Evolutionary conservation across 2,888 invertebrate species (phyloP), one percentile per base, ranked within the genome.

Genomic region (Volucella inflata): DNA sequence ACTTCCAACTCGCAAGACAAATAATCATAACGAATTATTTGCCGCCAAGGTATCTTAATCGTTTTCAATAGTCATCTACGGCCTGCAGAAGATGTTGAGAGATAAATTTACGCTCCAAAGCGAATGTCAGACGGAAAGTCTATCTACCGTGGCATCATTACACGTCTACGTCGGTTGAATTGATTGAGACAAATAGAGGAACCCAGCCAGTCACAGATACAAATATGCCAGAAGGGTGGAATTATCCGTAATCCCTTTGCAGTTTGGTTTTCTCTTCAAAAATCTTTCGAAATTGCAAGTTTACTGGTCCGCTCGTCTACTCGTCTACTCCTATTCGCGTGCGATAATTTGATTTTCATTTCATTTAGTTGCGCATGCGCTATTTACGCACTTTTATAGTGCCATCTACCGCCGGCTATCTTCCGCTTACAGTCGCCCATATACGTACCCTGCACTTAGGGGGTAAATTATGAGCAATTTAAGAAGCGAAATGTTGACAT

Each of bases 11-110:
- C 50, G 51, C 70, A 75, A 71, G 70, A 75, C 81, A 75, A 81
- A 81, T 81, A 81, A 81, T 81, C 81, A 75, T 81, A 75, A 75
- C 70, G 75, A 81, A 70, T 81, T 70, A 71, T 71, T 81, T 30
- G 42, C 59, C 38, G 46, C 55, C 40, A 50, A 75, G 81, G 46
- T 81, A 70, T 64, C 75, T 70, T 64, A 81, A 76, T 71, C 59
- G 75, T 75, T 81, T 80, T 81, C 81, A 71, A 81, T 81, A 76
- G 76, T 76, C 57, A 38, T 62, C 59, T 11, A 8, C 50, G 75
- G 48, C 30, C 14, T 12, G 14, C 11, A n/a, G 11, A 14, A 8
- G 36, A 10, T 14, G 17, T 16, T 21, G 6, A 40, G 12, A 8
- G 51, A 51, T 44, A 30, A 75, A 81, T 81, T 81, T 81, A 81